A percentile compares a stretch with the other conserved stretches of the same genome.
Evolutionary conservation across 2,113 vertebrate species (phyloP).

Genomic region (Elgaria multicarinata): DNA sequence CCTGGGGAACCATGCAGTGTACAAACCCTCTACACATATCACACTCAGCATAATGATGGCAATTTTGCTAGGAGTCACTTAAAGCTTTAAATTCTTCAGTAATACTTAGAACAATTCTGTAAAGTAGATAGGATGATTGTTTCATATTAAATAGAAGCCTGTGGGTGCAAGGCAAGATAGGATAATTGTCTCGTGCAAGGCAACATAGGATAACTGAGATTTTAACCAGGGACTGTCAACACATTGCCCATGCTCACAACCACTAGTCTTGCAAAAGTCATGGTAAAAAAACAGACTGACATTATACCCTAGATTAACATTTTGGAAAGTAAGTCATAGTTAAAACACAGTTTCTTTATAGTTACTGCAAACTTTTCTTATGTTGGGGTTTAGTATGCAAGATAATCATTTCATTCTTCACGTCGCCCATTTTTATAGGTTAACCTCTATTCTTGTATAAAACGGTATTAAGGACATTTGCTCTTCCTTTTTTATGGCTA

Average conservation of each 20-base stretch:
- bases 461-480: constrained; percentile 3
- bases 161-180: background rate
- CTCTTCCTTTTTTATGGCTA: background rate
- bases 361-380: constrained; percentile 17
- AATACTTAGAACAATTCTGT: background rate
- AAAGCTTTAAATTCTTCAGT: background rate
- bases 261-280: background rate
- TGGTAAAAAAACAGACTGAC: background rate
- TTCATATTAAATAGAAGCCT: background rate
- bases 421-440: background rate
- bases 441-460: constrained; percentile 31
- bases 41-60: background rate
- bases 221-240: background rate
- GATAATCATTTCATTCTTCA: constrained; percentile 35
- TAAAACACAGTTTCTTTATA: constrained; percentile 33
- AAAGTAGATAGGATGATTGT: background rate
- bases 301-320: background rate
- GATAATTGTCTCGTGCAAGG: background rate
- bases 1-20: background rate
- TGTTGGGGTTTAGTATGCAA: background rate
- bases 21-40: background rate
- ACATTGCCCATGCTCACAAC: background rate
- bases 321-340: background rate
- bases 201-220: background rate
- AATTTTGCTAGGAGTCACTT: background rate